phyloP scores from a whole-genome alignment of 2,113 vertebrate genomes.

The Nesoenas mayeri region DNA sequence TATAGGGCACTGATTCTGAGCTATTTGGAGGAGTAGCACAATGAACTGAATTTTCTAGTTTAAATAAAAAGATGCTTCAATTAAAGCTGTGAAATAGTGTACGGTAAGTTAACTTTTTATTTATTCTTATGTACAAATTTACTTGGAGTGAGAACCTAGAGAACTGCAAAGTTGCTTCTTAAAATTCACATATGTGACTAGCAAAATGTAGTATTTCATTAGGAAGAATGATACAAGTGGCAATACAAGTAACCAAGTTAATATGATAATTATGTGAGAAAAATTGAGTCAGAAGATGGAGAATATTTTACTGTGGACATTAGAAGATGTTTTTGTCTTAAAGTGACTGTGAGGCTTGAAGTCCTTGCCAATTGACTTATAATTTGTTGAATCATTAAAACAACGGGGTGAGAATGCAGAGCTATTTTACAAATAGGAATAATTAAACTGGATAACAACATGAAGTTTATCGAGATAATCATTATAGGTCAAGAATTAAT shows the following conservation, averaged over 20 bases:
- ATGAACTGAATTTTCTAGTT: neutral
- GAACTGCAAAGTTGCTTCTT: neutral
- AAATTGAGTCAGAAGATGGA: neutral
- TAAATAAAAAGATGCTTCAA: neutral
- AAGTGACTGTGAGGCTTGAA: neutral
- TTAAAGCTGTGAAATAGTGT: neutral
- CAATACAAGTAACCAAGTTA: neutral
- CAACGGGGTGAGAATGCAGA: neutral
- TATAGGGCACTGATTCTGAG: neutral
- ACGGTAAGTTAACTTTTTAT: neutral
- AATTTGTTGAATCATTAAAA: neutral
- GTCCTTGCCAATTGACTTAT: neutral
- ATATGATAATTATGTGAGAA: neutral
- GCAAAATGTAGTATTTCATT: neutral
- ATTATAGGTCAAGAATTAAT: slow-evolving; percentile 17
- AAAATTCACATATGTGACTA: neutral
- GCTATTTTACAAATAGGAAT: neutral
- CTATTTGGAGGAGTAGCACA: neutral
- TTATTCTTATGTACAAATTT: neutral
- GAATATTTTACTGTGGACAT: neutral
- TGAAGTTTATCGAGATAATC: neutral
- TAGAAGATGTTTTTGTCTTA: neutral
- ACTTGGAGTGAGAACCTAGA: neutral
- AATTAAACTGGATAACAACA: neutral
- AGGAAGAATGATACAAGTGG: neutral